These are phyloP conservation scores for Lycophotia porphyrea DNA, from an alignment of 2,888 invertebrate species.

Conservation along the genomic window DNA sequence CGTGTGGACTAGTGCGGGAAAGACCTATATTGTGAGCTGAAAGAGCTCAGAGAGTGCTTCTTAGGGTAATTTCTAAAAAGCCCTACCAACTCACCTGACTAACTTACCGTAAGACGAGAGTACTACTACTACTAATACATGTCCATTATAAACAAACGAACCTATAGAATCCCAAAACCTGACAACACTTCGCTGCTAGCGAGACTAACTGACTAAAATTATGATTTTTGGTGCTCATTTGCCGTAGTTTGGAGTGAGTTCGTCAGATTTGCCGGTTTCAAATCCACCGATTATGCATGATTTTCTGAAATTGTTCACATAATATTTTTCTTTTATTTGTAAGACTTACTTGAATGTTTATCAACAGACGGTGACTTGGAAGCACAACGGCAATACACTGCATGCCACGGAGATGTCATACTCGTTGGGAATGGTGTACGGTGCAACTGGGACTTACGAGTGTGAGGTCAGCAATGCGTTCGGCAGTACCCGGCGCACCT, in stretches of 20 bases:
- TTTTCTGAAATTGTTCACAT: not conserved
- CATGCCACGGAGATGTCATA: conserved; percentile 56
- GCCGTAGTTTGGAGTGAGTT: not conserved
- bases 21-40: too few species aligned
- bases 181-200: too few species aligned
- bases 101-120: too few species aligned
- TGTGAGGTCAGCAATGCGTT: conserved; percentile 75
- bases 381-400: conserved; percentile 66
- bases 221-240: too few species aligned
- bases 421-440: conserved; percentile 64
- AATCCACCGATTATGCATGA: not conserved
- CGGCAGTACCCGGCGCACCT: conserved; percentile 72
- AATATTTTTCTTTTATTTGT: not conserved
- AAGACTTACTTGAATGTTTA: not conserved
- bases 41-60: too few species aligned
- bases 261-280: not conserved
- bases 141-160: too few species aligned
- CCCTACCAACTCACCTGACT: too few species aligned
- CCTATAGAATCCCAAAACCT: too few species aligned
- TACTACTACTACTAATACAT: too few species aligned
- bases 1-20: too few species aligned
- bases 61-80: too few species aligned
- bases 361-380: conserved; percentile 73
- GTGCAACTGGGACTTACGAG: conserved; percentile 71
- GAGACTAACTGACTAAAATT: too few species aligned